phyloP scores from a whole-genome alignment of 2,113 vertebrate genomes.

The Paracanthobrama guichenoti region DNA sequence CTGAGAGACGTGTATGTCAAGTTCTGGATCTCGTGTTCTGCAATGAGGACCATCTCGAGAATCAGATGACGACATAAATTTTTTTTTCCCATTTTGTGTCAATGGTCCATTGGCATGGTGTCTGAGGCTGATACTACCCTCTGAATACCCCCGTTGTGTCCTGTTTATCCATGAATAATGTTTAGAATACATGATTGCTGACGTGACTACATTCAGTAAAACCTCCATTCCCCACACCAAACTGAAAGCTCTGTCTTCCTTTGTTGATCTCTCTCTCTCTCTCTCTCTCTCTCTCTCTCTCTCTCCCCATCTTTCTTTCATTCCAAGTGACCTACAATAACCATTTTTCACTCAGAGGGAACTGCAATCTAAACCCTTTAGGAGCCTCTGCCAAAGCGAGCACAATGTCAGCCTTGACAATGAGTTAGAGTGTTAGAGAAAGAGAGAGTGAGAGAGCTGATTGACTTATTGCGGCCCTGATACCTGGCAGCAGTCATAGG shows the following conservation, averaged over 20 bases:
- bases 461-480: conserved; percentile 26
- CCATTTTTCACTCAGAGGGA: conserved; percentile 37
- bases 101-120: too few relatives aligned
- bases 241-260: background rate
- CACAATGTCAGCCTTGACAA: conserved; percentile 31
- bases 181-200: background rate
- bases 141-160: background rate
- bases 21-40: too few relatives aligned
- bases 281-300: conserved; percentile 4
- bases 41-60: too few relatives aligned
- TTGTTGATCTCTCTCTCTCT: background rate
- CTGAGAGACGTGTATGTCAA: too few relatives aligned
- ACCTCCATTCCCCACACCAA: background rate
- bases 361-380: conserved; percentile 46
- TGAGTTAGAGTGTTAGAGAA: conserved; percentile 31
- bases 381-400: conserved; percentile 40
- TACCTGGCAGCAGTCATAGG: conserved; percentile 56
- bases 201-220: background rate
- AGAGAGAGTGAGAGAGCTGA: conserved; percentile 26
- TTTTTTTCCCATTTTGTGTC: too few relatives aligned
- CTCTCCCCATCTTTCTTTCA: background rate
- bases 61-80: too few relatives aligned
- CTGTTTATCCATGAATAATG: background rate
- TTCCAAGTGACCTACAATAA: conserved; percentile 38
- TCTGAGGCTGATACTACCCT: too few relatives aligned